Base-by-base conservation (phyloP, 30 jellyfish, hydroid and myxozoan species). In the Catostylus mosaicus region DNA sequence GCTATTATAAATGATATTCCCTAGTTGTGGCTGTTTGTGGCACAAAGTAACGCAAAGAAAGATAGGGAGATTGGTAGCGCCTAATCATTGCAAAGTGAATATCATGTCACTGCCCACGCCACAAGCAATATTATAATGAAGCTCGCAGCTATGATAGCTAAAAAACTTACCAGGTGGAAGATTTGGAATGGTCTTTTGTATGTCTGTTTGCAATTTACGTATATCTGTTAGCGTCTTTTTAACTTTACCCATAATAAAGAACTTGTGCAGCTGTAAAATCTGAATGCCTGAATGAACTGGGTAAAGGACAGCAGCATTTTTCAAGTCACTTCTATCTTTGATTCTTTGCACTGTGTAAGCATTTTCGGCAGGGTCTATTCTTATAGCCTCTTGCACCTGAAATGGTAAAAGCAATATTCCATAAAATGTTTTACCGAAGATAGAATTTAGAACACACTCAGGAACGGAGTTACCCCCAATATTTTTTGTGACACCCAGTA, bases 141-240 rank as follows among this genome's bases (percentile, higher is more conserved):
- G n/a, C n/a, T n/a, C n/a, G n/a, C n/a, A n/a, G n/a, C n/a, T n/a
- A n/a, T n/a, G n/a, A n/a, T n/a, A n/a, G n/a, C n/a, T n/a, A n/a
- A 40, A 40, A 40, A 5, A 47, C 85, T 30, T 76, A 93, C 98
- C 98, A 51, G 81, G 73, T 8, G 98, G 98, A 23, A 93, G 37
- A 31, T 83, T 65, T 7, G 93, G 95, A 22, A 76, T 78, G 22
- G 93, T 80, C 43, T 86, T 67, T 52, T 82, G 90, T 33, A 93
- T 93, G 29, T 86, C 90, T 30, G 64, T 63, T 47, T 93, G 98
- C 10, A 65, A 85, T 57, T 73, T 48, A 20, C 90, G 93, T 0
- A 93, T 82, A 54, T 51, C 76, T 1, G 91, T 46, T 24, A 86
- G 80, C n/a, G 96, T 87, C 38, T 52, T 22, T 47, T 88, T 81